Evolutionary conservation across 2,797 vertebrate species (phyloP), one percentile per base, ranked within the genome.

Genomic region (Geotrypetes seraphini): DNA sequence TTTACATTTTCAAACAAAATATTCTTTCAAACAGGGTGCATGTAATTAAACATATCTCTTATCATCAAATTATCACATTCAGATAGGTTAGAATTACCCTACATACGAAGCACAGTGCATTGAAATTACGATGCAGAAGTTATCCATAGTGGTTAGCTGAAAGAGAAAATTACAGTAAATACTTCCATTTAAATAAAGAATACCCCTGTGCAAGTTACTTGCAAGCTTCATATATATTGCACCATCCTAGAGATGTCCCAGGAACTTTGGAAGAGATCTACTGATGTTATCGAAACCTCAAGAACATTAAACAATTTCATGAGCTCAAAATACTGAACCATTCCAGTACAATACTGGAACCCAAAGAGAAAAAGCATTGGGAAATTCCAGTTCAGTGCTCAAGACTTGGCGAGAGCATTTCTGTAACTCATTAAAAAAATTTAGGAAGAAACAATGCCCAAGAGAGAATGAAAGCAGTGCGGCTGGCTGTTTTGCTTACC

Each of bases 41-140:
- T 2, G 4, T 33, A 47, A 36, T 57, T 47, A 47, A 47, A 63
- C 57, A 65, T 51, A 51, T 26, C 40, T 39, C 50, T 54, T 19
- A 58, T 53, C 20, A 43, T 63, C 47, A 65, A 56, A 53, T 50
- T 57, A 58, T 57, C 35, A 37, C 50, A 50, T 48, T 50, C 63
- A 70, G 62, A 73, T 63, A 37, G 60, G 11, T 47, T 36, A 33
- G 7, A 5, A 5, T 38, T 45, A 46, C 17, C 1, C n/a, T 58
- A 45, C 60, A 74, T 42, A 27, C 60, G 53, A 66, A 60, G 70
- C 45, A 8, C 28, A 46, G 52, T 42, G 37, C 49, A 58, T 37
- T 22, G 30, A 57, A 41, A 60, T 53, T 36, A 50, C 42, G 42
- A 28, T 39, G 50, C 8, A 16, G 10, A 39, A 53, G 25, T 54